Percentiles rank a stretch among this genome's conserved stretches.
phyloP scores from a whole-genome alignment of 2,888 invertebrate genomes.

The Drosophila anomalata region DNA sequence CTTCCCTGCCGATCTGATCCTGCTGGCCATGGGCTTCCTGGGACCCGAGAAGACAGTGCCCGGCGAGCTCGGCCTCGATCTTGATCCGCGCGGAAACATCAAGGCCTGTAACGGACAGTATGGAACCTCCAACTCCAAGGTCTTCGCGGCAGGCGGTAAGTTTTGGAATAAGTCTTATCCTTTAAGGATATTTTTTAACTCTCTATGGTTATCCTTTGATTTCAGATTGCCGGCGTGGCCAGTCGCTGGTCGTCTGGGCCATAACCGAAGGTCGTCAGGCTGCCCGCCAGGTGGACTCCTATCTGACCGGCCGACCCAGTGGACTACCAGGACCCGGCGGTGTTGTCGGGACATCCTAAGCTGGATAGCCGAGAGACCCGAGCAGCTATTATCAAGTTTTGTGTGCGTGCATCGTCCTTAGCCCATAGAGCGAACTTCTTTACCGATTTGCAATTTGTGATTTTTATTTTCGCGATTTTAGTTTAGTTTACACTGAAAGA shows the following conservation, averaged over 20 bases:
- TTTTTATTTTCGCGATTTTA: slow-evolving; percentile 78
- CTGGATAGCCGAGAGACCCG: slow-evolving; percentile 48
- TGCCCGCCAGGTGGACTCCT: slow-evolving; percentile 95
- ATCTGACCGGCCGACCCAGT: slow-evolving; percentile 89
- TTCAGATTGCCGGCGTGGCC: slow-evolving; percentile 98
- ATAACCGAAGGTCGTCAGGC: slow-evolving; percentile 99
- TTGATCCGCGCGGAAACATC: slow-evolving; percentile 97
- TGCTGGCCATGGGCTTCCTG: slow-evolving; percentile 99
- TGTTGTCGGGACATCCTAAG: slow-evolving; percentile 85
- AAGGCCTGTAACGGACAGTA: slow-evolving; percentile 91
- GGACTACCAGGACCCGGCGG: slow-evolving; percentile 97
- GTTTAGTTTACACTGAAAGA: slow-evolving; percentile 67
- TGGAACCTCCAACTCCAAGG: slow-evolving; percentile 90
- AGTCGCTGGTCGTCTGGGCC: slow-evolving; percentile 99
- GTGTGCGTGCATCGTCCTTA: slow-evolving; percentile 73
- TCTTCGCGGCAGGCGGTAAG: slow-evolving; percentile 98
- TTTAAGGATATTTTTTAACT: neutral
- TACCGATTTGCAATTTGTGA: slow-evolving; percentile 69
- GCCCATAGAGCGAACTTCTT: slow-evolving; percentile 56
- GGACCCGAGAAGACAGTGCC: slow-evolving; percentile 97
- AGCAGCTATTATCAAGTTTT: slow-evolving; percentile 33
- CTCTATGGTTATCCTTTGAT: neutral
- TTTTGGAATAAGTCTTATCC: slow-evolving; percentile 8
- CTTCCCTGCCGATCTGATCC: slow-evolving; percentile 94
- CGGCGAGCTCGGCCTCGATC: slow-evolving; percentile 90